phyloP scores from a whole-genome alignment of 2,797 vertebrate genomes.

The Sarcophilus harrisii region DNA sequence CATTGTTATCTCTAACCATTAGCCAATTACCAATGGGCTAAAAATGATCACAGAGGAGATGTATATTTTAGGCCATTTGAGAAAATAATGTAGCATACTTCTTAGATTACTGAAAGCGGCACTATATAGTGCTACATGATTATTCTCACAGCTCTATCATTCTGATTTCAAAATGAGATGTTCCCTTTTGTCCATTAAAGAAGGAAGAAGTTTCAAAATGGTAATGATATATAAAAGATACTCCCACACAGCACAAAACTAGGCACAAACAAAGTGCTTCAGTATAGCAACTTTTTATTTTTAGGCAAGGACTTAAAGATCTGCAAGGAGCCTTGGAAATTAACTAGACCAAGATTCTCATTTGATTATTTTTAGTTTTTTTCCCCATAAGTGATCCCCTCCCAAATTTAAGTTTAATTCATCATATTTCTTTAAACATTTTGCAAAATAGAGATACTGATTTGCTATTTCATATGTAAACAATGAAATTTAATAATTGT shows the following conservation, averaged over 20 bases:
- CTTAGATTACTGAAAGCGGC: background rate
- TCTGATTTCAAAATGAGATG: background rate
- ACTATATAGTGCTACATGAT: background rate
- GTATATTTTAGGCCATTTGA: background rate
- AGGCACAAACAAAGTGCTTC: background rate
- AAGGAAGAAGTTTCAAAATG: slow-evolving; percentile 27
- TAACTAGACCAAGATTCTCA: background rate
- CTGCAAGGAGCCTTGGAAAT: background rate
- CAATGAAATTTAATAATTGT: background rate
- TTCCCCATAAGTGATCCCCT: background rate
- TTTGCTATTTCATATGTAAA: background rate
- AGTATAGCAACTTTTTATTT: background rate
- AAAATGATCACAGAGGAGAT: background rate
- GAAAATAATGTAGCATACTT: background rate
- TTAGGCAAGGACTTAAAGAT: background rate
- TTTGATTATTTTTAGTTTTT: background rate
- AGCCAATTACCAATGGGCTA: background rate
- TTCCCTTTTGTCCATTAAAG: slow-evolving; percentile 39
- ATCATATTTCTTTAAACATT: background rate
- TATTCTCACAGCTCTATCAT: background rate
- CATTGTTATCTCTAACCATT: slow-evolving; percentile 6
- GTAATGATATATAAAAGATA: background rate
- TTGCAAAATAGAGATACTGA: background rate
- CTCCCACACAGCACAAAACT: background rate
- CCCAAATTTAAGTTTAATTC: background rate